These are phyloP conservation scores for Nannospalax galili DNA, from an alignment of 2,113 vertebrate species.

Conservation along the genomic window DNA sequence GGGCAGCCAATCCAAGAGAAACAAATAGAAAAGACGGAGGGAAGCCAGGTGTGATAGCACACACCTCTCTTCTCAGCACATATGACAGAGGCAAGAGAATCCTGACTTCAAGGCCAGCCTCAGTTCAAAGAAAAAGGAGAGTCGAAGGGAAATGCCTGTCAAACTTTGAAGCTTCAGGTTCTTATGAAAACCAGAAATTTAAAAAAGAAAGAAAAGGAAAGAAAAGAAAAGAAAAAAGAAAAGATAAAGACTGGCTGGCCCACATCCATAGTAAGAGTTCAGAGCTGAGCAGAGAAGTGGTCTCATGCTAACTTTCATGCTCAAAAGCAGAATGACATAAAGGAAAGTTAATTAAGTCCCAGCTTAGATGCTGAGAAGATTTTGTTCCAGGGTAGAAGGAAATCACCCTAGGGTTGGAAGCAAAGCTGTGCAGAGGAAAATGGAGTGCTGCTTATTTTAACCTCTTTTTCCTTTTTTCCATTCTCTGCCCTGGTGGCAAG, in stretches of 20 bases:
- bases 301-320: slow-evolving; percentile 30
- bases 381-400: neutral
- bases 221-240: neutral
- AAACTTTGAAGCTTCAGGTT: neutral
- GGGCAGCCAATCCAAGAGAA: neutral
- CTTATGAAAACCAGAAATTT: neutral
- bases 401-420: neutral
- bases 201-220: too few relatives aligned
- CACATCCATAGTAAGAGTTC: slow-evolving; percentile 37
- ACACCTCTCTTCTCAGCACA: neutral
- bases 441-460: neutral
- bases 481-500: neutral
- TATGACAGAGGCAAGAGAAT: neutral
- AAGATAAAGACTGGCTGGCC: neutral
- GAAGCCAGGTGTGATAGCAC: neutral
- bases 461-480: neutral
- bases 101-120: neutral
- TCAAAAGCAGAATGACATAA: slow-evolving; percentile 22
- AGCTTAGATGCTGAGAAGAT: slow-evolving; percentile 4
- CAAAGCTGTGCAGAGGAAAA: too few relatives aligned
- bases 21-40: slow-evolving; percentile 11
- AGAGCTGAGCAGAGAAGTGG: slow-evolving; percentile 36
- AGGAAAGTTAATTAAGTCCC: slow-evolving; percentile 54
- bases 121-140: neutral
- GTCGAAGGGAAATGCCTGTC: neutral